A percentile compares a stretch with the other conserved stretches of the same genome.
Evolutionary conservation across 2,113 vertebrate species (phyloP).

Genomic region (Platysternon megacephalum): DNA sequence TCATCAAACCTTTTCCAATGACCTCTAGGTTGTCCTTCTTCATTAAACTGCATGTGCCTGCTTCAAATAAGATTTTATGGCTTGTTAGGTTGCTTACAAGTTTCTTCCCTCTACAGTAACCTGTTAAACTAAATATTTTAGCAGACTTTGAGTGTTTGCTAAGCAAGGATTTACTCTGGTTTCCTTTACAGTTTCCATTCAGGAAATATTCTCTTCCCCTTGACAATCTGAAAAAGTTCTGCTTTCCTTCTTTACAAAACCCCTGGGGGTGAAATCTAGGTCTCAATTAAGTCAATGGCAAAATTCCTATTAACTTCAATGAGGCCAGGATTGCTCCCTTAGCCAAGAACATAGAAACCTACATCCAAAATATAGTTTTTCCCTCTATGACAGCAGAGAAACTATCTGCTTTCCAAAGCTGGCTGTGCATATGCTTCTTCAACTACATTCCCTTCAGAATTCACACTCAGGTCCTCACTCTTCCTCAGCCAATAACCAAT

Average conservation of each 20-base stretch:
- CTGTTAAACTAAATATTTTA: constrained; percentile 25
- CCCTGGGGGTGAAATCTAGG: neutral
- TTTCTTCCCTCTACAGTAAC: neutral
- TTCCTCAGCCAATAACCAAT: too few species aligned
- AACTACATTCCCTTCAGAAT: too few species aligned
- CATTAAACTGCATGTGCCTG: constrained; percentile 37
- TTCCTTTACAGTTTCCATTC: neutral
- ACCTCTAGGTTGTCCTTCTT: constrained; percentile 15
- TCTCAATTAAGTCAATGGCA: too few species aligned
- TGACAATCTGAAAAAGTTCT: neutral
- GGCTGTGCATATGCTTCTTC: too few species aligned
- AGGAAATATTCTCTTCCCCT: neutral
- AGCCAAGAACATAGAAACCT: too few species aligned
- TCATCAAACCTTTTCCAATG: constrained; percentile 20
- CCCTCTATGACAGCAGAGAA: too few species aligned
- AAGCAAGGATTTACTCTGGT: neutral
- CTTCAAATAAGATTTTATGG: constrained; percentile 35
- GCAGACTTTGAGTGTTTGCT: neutral
- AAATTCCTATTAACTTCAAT: too few species aligned
- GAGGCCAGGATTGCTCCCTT: too few species aligned
- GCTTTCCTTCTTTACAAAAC: accelerated
- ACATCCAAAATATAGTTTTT: too few species aligned
- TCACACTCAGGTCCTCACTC: too few species aligned
- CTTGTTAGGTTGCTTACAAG: neutral
- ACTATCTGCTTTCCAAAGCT: too few species aligned